A percentile compares a stretch with the other conserved stretches of the same genome.
These are phyloP conservation scores for Anarhynchus alexandrinus DNA, from an alignment of 2,113 vertebrate genomes.

Conservation along the genomic window DNA sequence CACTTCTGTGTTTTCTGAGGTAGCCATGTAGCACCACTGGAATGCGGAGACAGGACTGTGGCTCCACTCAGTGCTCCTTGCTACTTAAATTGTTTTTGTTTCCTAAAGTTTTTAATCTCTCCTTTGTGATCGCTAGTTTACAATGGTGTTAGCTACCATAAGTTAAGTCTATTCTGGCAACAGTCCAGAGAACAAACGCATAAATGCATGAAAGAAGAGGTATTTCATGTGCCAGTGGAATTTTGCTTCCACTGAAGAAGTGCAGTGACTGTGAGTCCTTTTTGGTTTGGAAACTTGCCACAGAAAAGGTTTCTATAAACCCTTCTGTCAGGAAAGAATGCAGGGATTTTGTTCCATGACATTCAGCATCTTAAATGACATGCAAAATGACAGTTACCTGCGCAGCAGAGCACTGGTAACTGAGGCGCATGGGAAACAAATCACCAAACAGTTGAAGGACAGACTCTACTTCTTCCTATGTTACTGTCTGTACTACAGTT, in stretches of 20 bases:
- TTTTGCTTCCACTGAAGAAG: neutral
- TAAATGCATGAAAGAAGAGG: neutral
- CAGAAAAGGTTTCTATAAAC: neutral
- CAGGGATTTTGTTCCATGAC: neutral
- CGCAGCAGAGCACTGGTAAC: neutral
- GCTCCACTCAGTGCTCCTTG: neutral
- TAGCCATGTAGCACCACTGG: neutral
- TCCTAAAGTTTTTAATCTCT: neutral
- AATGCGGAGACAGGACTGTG: neutral
- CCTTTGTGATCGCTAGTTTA: neutral
- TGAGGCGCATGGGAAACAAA: neutral
- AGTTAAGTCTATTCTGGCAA: neutral
- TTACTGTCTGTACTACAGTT: neutral
- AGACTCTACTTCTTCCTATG: neutral
- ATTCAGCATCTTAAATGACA: neutral
- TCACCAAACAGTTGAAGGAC: neutral
- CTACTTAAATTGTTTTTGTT: neutral
- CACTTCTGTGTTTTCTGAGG: neutral
- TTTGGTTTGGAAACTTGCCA: neutral
- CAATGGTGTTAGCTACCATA: neutral
- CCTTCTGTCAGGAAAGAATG: neutral
- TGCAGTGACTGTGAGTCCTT: neutral
- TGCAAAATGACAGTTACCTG: neutral
- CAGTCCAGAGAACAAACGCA: neutral
- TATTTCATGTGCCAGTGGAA: neutral